phyloP scores from a whole-genome alignment of 1,140 invertebrate genomes.

The Drosophila nigrodunni region DNA sequence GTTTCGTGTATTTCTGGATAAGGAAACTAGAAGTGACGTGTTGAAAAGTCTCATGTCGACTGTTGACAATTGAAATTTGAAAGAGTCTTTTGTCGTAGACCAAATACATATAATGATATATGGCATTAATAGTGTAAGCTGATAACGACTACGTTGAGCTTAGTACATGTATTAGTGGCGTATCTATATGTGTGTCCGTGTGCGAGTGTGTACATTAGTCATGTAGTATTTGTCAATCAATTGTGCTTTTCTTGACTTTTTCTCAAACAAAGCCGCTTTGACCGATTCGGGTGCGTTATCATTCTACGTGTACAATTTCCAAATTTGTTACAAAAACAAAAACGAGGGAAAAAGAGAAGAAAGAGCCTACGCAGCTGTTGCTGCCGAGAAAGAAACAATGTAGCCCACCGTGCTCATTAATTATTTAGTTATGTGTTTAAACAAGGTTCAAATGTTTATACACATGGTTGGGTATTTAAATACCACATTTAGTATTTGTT shows the following conservation, averaged over 20 bases:
- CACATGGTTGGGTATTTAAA: slow-evolving; percentile 2
- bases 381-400: slow-evolving; percentile 4
- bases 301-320: slow-evolving; percentile 42
- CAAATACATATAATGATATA: neutral
- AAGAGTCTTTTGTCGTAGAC: slow-evolving; percentile 9
- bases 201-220: slow-evolving; percentile 4
- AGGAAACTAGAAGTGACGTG: slow-evolving; percentile 5
- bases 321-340: slow-evolving; percentile 7
- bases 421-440: slow-evolving; percentile 11
- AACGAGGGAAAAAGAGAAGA: slow-evolving; percentile 3
- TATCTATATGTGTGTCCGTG: slow-evolving; percentile 1
- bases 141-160: slow-evolving; percentile 15
- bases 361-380: slow-evolving; percentile 10
- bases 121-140: slow-evolving; percentile 9
- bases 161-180: slow-evolving; percentile 5
- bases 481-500: too few relatives aligned
- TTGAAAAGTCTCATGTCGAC: slow-evolving; percentile 3
- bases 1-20: neutral
- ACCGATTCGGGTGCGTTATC: slow-evolving; percentile 35
- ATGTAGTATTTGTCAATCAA: slow-evolving; percentile 48
- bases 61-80: slow-evolving; percentile 15
- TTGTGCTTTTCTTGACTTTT: slow-evolving; percentile 28
- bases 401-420: neutral
- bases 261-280: slow-evolving; percentile 40
- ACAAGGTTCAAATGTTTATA: slow-evolving; percentile 17